Percentiles rank a stretch among this genome's conserved stretches.
These are phyloP conservation scores for Hyles euphorbiae DNA, from an alignment of 1,140 invertebrate species.

Conservation along the genomic window DNA sequence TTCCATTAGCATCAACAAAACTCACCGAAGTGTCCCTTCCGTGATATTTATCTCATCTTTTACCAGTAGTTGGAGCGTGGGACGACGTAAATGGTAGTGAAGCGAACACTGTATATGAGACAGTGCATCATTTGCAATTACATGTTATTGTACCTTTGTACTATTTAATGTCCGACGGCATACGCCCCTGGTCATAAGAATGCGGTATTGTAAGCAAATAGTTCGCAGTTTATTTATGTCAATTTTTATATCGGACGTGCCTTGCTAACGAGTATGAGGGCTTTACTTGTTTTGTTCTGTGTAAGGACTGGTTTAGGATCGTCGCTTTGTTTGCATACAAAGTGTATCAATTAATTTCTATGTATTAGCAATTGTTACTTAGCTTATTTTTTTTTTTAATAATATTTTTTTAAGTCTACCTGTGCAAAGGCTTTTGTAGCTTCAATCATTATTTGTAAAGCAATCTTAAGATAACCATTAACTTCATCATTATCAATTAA, in stretches of 20 bases:
- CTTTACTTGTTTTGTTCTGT: neutral
- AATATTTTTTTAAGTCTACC: no score
- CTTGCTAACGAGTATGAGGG: conserved; percentile 1
- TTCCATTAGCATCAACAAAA: no score
- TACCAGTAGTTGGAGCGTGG: conserved; percentile 34
- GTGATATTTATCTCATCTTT: neutral
- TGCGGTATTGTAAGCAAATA: conserved; percentile 69
- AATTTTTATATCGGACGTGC: conserved; percentile 40
- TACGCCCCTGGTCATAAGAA: conserved; percentile 39
- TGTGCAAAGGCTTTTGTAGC: no score
- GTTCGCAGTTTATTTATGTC: conserved; percentile 54
- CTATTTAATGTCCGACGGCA: conserved; percentile 50
- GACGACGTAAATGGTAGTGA: conserved; percentile 58
- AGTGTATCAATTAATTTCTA: no score
- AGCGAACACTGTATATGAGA: conserved; percentile 52
- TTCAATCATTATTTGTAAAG: no score
- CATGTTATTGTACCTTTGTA: conserved; percentile 69
- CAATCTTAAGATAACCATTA: no score
- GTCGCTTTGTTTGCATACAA: no score
- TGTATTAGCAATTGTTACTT: no score
- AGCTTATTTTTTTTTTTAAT: no score
- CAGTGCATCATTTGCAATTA: conserved; percentile 73
- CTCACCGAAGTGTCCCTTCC: no score
- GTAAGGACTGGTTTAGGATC: no score
- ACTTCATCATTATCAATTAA: no score